Evolutionary conservation across 2,797 vertebrate species (phyloP), one percentile per base, ranked within the genome.

Genomic region (Bradypus variegatus): DNA sequence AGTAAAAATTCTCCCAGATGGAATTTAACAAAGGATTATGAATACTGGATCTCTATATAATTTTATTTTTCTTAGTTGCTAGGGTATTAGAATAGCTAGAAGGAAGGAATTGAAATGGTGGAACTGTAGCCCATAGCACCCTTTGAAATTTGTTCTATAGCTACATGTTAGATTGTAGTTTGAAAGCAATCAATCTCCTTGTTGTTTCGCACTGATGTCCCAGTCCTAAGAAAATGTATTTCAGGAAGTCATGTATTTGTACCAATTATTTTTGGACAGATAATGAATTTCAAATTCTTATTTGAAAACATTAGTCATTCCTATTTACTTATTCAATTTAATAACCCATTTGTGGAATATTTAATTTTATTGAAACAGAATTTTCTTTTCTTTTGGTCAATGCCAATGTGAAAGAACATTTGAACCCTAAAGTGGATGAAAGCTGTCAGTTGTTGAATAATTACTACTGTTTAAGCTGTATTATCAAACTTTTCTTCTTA

Each of bases 341-440:
- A 88, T 76, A 72, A 53, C 53, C 5, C 5, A 38, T 65, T 83
- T 14, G 58, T 86, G 83, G 38, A 70, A 31, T 33, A 19, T 2
- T 53, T 73, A 38, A 31, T 67, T 81, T 80, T 64, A 11, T 81
- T 87, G 2, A 82, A 94, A 50, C 13, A 6, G 18, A 82, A 85
- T 86, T 76, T 84, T 8, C 12, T 76, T 93, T 87, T 5, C 21
- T 95, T 94, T 93, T 13, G 8, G 19, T 58, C 82, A 3, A 75
- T 70, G 62, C 31, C 33, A 92, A 88, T 79, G 75, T 78, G 50
- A 94, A 50, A 12, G 84, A 79, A 88, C 45, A 70, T 67, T 73
- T 33, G 53, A 82, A 31, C 11, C 33, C n/a, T 36, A 88, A 55
- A 90, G 48, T 5, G n/a, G 36, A 50, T 21, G 27, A 58, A 88